These are phyloP conservation scores for Hydra vulgaris DNA, from an alignment of 30 jellyfish, hydroid and myxozoan species.

Conservation along the genomic window DNA sequence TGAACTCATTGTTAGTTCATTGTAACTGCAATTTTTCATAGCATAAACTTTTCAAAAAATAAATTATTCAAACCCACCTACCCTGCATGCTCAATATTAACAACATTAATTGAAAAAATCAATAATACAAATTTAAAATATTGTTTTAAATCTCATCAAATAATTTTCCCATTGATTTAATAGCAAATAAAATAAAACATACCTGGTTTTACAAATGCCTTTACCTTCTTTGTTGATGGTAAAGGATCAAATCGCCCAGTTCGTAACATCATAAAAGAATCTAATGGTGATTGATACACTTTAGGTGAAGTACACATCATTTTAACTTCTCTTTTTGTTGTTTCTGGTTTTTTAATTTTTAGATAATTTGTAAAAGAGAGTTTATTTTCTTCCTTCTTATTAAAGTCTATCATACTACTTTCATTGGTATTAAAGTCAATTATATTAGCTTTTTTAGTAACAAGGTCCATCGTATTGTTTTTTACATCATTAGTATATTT, in stretches of 20 bases:
- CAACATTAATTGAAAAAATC: no score
- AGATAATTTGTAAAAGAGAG: neutral
- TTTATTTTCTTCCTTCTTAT: neutral
- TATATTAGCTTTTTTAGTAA: no score
- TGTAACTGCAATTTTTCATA: no score
- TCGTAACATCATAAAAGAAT: constrained; percentile 48
- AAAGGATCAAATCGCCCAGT: constrained; percentile 29
- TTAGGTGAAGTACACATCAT: constrained; percentile 14
- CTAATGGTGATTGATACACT: constrained; percentile 50
- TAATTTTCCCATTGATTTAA: neutral
- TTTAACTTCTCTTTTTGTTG: neutral
- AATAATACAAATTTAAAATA: no score
- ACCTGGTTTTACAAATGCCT: constrained; percentile 18
- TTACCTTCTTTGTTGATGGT: neutral
- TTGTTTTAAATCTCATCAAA: no score
- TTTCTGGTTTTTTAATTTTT: neutral
- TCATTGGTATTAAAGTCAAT: no score
- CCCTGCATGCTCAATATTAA: no score
- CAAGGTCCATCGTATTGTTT: no score
- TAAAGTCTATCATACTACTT: no score
- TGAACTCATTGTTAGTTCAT: no score
- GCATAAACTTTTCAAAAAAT: no score
- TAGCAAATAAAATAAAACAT: neutral
- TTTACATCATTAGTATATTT: neutral
- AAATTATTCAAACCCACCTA: no score